Evolutionary conservation across 2,113 vertebrate species (phyloP), one percentile per base, ranked within the genome.

Genomic region (Callipepla squamata): DNA sequence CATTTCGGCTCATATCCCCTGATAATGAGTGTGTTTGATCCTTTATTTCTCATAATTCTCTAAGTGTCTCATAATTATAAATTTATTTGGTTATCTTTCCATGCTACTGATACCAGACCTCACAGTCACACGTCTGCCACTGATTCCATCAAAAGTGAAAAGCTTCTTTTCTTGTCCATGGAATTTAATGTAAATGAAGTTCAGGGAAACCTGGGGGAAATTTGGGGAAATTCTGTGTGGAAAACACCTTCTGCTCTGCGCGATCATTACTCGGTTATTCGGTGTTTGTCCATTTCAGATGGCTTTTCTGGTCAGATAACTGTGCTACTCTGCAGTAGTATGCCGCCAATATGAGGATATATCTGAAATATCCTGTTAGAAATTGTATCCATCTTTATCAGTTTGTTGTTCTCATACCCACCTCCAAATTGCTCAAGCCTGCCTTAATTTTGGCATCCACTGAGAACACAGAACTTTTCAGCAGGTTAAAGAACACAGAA

Each of bases 1-100:
- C 83, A 57, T 85, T 96, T 80, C 90, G 83, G 62, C 47, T 94
- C 94, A 45, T 63, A 36, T 32, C 80, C 36, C 81, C 78, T 81
- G 82, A 82, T 94, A 97, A 96, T 84, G 89, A 97, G 6, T 65
- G 50, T 62, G 65, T 93, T 97, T 96, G 92, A 95, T 96, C 85
- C 97, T 92, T 93, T 93, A 90, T 94, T 90, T 79, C 83, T 89
- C 57, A 26, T 89, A 83, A 88, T 92, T 44, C 67, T 80, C 79
- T 73, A 74, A 84, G 53, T 72, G 51, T 85, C n/a, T 92, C 76
- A 18, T 90, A 95, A 96, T 96, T 94, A 96, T 58, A 72, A 86
- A 95, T 93, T 73, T 94, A 93, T 96, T 96, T 93, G 80, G 62
- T 90, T 86, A 96, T 95, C 75, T 61, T 63, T 85, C 73, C 28